Percentiles rank a stretch among this genome's conserved stretches.
Evolutionary conservation across 2,797 vertebrate genomes (phyloP).

Genomic region (Sebastes aleutianus): DNA sequence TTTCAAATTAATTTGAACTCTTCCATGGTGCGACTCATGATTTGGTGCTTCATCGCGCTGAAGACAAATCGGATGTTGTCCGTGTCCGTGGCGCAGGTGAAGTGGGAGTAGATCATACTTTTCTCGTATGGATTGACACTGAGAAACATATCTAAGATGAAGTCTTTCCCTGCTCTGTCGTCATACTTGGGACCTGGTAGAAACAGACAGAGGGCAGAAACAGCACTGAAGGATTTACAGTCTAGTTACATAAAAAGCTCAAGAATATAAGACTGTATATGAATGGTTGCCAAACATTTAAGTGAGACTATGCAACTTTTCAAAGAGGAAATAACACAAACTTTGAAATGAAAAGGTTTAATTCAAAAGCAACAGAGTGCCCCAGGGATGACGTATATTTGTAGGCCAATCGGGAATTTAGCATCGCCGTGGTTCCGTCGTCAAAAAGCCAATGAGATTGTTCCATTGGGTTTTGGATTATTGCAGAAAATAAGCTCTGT

Average conservation of each 20-base stretch:
- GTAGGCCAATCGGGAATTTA: no score
- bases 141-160: neutral
- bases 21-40: neutral
- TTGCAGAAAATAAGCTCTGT: no score
- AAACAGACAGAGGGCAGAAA: neutral
- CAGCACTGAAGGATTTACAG: neutral
- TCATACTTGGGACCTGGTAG: neutral
- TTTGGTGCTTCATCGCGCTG: neutral
- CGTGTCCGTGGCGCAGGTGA: neutral
- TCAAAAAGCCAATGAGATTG: no score
- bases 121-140: neutral
- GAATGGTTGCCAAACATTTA: no score
- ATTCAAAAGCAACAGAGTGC: no score
- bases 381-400: no score
- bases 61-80: neutral
- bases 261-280: no score
- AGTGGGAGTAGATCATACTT: neutral
- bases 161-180: neutral
- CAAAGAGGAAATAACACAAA: no score
- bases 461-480: no score
- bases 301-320: no score
- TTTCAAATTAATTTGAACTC: neutral
- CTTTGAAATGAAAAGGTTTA: no score
- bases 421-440: no score
- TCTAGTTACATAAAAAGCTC: neutral